Evolutionary conservation across 2,113 vertebrate genomes (phyloP), one percentile per base, ranked within the genome.

Genomic region (Zosterops japonicus): DNA sequence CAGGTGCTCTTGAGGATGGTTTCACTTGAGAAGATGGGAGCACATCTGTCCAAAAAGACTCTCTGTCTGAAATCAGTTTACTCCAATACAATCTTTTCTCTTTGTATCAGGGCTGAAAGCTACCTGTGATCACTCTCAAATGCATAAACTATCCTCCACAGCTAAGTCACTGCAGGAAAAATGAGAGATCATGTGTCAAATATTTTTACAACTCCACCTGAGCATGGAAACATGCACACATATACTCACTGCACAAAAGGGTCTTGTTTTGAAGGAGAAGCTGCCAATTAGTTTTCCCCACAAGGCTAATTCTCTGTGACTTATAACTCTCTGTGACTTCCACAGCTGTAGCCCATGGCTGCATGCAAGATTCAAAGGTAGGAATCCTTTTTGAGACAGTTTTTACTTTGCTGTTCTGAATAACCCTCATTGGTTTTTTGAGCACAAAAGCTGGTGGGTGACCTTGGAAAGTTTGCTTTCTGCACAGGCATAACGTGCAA

Each of bases 401-500:
- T 70, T 76, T 81, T 60, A 29, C 68, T 71, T 81, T 63, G 21
- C 23, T 94, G n/a, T 29, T 70, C 50, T 75, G 35, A 46, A 55
- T 55, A 92, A 92, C n/a, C 11, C 57, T 70, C 49, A 47, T 50
- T 70, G 10, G 5, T 35, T 87, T 82, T 71, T 52, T 20, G 18
- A 87, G 42, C 28, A 14, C 47, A 72, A 83, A 87, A 50, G 57
- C 60, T 23, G 12, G n/a, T 35, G 50, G 6, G 39, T 31, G 68
- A 57, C 78, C 87, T 93, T 90, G 87, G 57, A 89, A 82, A 76
- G 27, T 42, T 9, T 52, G 39, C 42, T 49, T 70, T 50, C 63
- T 59, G 57, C 50, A 39, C 0, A 0, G 46, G 42, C 21, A 55
- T 0, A 1, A 25, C 1, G 3, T 33, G 53, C 50, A 75, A 69